Conservation (phyloP, 1,140 invertebrate species). For the Potamilus streckersoni region DNA sequence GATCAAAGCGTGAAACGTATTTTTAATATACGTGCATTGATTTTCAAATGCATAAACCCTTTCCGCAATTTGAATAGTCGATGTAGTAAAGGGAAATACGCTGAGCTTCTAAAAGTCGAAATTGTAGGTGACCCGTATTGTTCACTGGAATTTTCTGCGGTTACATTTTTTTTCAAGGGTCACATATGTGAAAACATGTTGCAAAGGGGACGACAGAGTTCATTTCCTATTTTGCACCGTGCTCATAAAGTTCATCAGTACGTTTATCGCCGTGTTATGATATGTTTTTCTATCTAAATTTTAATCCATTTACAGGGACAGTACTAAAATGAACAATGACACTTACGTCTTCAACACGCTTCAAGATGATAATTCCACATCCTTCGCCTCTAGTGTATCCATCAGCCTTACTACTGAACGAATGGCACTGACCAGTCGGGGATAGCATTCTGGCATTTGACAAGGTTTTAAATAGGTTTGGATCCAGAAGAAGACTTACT, state of each 20-base stretch:
- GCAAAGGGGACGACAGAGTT: no score
- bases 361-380: slow-evolving; percentile 52
- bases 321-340: not conserved
- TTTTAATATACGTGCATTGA: no score
- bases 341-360: slow-evolving; percentile 41
- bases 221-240: not conserved
- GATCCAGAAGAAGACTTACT: slow-evolving; percentile 45
- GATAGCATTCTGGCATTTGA: slow-evolving; percentile 51
- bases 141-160: no score
- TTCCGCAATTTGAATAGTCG: no score
- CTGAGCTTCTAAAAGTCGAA: no score
- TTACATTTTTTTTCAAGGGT: no score
- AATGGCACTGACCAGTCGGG: slow-evolving; percentile 47
- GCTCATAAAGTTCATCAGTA: not conserved
- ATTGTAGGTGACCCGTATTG: no score
- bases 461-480: slow-evolving; percentile 44
- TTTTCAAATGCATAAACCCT: no score
- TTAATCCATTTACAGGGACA: not conserved
- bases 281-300: not conserved
- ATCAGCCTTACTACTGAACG: slow-evolving; percentile 49
- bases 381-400: slow-evolving; percentile 56
- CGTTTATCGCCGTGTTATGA: not conserved
- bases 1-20: no score
- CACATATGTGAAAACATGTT: no score
- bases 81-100: no score